phyloP scores from a whole-genome alignment of 1,140 invertebrate genomes.

The Lithobius niger region DNA sequence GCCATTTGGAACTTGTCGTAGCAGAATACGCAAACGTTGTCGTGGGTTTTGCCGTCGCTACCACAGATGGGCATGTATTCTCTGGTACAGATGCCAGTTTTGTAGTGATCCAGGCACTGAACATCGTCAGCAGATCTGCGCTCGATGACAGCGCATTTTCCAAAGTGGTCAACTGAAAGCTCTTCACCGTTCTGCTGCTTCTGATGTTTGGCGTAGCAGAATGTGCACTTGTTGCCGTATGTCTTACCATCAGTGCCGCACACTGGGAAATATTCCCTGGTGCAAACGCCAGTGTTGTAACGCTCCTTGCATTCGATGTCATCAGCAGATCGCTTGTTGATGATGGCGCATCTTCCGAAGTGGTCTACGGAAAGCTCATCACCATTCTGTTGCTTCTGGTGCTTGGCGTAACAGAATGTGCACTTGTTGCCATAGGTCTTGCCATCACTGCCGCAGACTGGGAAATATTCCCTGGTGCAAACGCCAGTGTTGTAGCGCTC shows the following conservation, averaged over 20 bases:
- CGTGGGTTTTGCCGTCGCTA: background rate
- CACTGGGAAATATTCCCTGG: slow-evolving; percentile 52
- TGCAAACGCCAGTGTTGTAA: slow-evolving; percentile 48
- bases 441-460: no score
- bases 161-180: background rate
- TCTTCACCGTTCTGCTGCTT: background rate
- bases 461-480: no score
- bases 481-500: no score
- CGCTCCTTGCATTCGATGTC: background rate
- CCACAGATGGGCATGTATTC: background rate
- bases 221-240: slow-evolving; percentile 17
- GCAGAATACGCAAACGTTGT: slow-evolving; percentile 1
- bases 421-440: no score
- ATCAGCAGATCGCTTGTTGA: background rate
- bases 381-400: slow-evolving; percentile 30
- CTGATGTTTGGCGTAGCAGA: slow-evolving; percentile 55
- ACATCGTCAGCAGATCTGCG: background rate
- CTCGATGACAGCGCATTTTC: background rate
- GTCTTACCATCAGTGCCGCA: slow-evolving; percentile 12
- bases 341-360: background rate
- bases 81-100: background rate
- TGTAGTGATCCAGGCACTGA: background rate
- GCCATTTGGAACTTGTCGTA: background rate
- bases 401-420: slow-evolving; percentile 57
- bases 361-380: background rate